A percentile compares a stretch with the other conserved stretches of the same genome.
Conservation (phyloP, 1,140 invertebrate genomes). For the Homarus americanus region DNA sequence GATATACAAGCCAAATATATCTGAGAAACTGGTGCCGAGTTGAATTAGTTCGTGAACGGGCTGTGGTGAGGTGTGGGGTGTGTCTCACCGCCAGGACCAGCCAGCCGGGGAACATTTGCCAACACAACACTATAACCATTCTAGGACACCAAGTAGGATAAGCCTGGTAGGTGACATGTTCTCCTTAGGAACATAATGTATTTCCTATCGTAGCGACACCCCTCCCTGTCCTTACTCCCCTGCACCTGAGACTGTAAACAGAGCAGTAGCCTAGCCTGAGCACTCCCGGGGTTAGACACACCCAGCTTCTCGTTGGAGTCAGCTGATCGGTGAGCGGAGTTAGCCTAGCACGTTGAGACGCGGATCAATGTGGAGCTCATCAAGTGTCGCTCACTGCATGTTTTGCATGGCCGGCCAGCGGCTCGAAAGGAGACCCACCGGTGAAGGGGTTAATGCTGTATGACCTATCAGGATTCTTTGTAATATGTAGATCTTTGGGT, state of each 20-base stretch:
- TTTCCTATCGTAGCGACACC: background rate
- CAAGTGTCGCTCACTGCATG: conserved; percentile 40
- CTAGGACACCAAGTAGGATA: conserved; percentile 20
- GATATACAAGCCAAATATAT: conserved; percentile 18
- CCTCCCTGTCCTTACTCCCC: background rate
- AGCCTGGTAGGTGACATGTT: conserved; percentile 52
- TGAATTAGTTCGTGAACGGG: conserved; percentile 37
- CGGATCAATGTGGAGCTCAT: conserved; percentile 59
- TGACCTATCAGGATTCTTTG: no score
- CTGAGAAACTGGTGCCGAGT: conserved; percentile 39
- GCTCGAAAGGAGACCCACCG: background rate
- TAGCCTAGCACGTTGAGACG: conserved; percentile 47
- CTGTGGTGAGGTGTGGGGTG: conserved; percentile 47
- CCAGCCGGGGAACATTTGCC: conserved; percentile 30
- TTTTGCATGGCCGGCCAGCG: background rate
- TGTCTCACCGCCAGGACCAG: conserved; percentile 28
- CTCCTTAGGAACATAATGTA: background rate
- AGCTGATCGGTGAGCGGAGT: conserved; percentile 52
- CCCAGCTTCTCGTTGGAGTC: conserved; percentile 32
- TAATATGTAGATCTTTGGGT: no score
- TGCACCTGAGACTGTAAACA: background rate
- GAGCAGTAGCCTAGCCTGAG: background rate
- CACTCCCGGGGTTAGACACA: conserved; percentile 23
- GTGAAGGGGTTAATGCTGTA: background rate
- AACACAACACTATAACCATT: conserved; percentile 20